Conservation (phyloP, 2,113 vertebrate species). For the Brachypodius melanocephalos region DNA sequence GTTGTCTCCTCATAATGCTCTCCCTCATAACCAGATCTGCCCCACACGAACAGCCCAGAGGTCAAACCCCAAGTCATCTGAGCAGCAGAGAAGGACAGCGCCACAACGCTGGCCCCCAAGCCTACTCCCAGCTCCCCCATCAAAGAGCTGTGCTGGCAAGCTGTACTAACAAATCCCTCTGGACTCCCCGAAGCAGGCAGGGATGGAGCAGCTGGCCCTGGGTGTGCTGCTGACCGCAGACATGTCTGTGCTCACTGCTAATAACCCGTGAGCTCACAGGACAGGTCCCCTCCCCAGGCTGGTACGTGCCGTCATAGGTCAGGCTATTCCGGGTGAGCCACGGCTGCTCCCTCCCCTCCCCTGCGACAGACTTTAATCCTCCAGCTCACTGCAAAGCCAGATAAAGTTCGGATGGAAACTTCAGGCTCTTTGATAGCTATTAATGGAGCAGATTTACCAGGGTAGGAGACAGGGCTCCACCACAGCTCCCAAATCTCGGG, state of each 20-base stretch:
- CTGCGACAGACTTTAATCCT: slow-evolving; percentile 5
- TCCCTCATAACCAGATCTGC: neutral
- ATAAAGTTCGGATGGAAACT: slow-evolving; percentile 56
- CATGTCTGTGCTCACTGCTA: neutral
- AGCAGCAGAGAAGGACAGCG: neutral
- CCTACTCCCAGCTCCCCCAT: neutral
- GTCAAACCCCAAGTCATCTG: neutral
- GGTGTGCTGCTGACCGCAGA: neutral
- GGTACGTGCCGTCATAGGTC: slow-evolving; percentile 27
- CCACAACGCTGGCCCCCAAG: neutral
- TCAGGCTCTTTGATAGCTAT: slow-evolving; percentile 61
- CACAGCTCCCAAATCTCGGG: neutral
- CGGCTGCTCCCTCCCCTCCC: neutral
- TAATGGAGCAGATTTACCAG: slow-evolving; percentile 59
- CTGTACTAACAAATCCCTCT: neutral
- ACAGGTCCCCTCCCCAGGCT: slow-evolving; percentile 12
- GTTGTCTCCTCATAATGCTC: neutral
- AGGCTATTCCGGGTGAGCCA: slow-evolving; percentile 50
- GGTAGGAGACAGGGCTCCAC: neutral
- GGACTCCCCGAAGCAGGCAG: neutral
- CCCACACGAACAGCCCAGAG: neutral
- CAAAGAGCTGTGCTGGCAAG: neutral
- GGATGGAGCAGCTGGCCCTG: neutral
- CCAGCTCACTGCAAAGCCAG: slow-evolving; percentile 57
- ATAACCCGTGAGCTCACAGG: slow-evolving; percentile 18